Percentiles rank a stretch among this genome's conserved stretches.
Evolutionary conservation across 2,113 vertebrate species (phyloP).

Genomic region (Tychaedon coryphoeus): DNA sequence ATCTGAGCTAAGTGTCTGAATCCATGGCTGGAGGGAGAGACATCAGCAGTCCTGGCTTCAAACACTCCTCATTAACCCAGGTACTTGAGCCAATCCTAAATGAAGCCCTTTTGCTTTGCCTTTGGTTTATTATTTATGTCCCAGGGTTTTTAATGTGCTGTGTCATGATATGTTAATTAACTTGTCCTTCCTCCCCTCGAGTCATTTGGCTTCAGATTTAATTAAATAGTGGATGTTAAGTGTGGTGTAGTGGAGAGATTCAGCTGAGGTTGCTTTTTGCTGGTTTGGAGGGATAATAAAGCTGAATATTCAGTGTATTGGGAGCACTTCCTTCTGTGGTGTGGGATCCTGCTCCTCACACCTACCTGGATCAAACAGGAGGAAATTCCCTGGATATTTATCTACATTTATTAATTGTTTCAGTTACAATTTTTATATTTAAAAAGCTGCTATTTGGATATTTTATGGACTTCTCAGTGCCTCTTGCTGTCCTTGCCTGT

Average conservation of each 20-base stretch:
- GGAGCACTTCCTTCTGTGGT: accelerated
- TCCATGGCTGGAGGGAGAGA: neutral
- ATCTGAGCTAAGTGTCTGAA: neutral
- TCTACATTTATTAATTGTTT: neutral
- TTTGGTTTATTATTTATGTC: neutral
- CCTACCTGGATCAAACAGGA: neutral
- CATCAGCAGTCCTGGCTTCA: neutral
- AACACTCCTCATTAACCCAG: neutral
- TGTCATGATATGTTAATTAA: neutral
- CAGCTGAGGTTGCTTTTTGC: neutral
- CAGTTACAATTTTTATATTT: neutral
- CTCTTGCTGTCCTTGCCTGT: neutral
- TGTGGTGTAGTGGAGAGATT: neutral
- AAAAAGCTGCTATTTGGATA: neutral
- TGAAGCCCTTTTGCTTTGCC: neutral
- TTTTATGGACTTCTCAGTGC: neutral
- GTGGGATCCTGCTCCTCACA: neutral
- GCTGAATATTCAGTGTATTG: accelerated
- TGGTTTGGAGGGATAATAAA: neutral
- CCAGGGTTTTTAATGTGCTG: neutral
- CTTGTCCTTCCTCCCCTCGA: neutral
- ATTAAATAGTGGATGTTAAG: neutral
- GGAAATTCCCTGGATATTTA: neutral
- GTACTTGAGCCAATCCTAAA: neutral
- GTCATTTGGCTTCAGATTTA: neutral